Evolutionary conservation across 2,113 vertebrate genomes (phyloP), one percentile per base, ranked within the genome.

Genomic region (Triplophysa tibetana): DNA sequence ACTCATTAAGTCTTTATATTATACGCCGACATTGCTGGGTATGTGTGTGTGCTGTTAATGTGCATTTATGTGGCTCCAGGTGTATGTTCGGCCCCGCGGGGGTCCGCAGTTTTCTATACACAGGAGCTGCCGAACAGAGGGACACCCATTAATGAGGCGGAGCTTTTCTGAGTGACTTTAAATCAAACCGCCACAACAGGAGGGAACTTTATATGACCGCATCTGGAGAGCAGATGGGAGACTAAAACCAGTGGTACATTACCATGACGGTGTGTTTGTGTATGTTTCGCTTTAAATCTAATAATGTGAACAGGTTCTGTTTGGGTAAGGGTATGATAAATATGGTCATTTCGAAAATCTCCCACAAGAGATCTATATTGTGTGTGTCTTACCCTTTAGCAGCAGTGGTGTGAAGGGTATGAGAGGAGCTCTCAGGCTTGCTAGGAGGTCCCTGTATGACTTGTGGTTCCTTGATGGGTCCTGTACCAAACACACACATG

Each of bases 401-500:
- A 98, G 94, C 85, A 99, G 94, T 1, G 97, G 96, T 14, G 98
- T 95, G 0, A 98, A 99, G 61, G 97, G 97, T 85, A 98, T 98
- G 75, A 97, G 91, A 0, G 97, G 97, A 2, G 96, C 94, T 73
- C 95, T 93, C 89, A 99, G 96, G 88, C 95, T 94, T 84, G 94
- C 94, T 85, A 99, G 93, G 86, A 96, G 92, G 84, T 98, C 96
- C 86, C 97, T 89, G 91, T 99, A 99, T 62, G 94, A 95, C 88
- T 98, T 98, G 81, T 99, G 97, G 88, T 99, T 99, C 89, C 97
- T 93, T 78, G 97, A 98, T 6, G 97, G 97, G 81, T 99, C 97
- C 97, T 98, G 69, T 12, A 50, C 4, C 56, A 52, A 68, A 65
- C 33, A 82, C 29, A 82, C 41, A 74, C 43, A 75, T 58, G 60